Evolutionary conservation across 1,140 invertebrate genomes (phyloP).

Genomic region (Drosophila athabasca): DNA sequence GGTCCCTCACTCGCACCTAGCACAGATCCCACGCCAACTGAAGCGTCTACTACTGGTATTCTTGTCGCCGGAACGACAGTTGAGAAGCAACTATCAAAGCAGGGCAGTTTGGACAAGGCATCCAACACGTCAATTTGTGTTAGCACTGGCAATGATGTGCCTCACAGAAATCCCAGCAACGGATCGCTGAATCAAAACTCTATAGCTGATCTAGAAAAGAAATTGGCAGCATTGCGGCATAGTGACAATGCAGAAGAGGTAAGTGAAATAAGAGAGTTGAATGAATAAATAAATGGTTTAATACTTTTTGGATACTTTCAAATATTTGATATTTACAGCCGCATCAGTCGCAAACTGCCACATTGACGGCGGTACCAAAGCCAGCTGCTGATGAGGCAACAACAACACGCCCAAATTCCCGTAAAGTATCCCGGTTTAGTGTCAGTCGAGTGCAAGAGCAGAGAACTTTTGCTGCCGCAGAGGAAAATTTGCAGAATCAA

Average conservation of each 20-base stretch:
- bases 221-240: constrained; percentile 77
- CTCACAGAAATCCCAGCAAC: constrained; percentile 56
- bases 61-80: constrained; percentile 3
- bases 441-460: constrained; percentile 80
- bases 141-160: constrained; percentile 14
- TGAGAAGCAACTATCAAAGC: constrained; percentile 66
- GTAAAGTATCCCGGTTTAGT: constrained; percentile 80
- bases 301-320: not conserved
- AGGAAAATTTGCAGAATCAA: constrained; percentile 54
- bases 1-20: constrained; percentile 4
- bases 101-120: constrained; percentile 71
- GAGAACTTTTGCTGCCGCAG: constrained; percentile 48
- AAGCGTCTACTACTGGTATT: constrained; percentile 21
- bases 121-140: constrained; percentile 35
- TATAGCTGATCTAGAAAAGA: constrained; percentile 79
- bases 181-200: constrained; percentile 73
- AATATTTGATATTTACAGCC: constrained; percentile 17
- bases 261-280: not conserved
- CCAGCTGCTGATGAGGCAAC: constrained; percentile 44
- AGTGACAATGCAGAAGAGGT: constrained; percentile 69
- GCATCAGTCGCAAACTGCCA: not conserved
- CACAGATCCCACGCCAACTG: constrained; percentile 54
- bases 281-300: not conserved
- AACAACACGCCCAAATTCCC: constrained; percentile 40
- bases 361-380: constrained; percentile 36